Evolutionary conservation across 2,888 invertebrate genomes (phyloP), one percentile per base, ranked within the genome.

Genomic region (Hirtodrosophila confusa): DNA sequence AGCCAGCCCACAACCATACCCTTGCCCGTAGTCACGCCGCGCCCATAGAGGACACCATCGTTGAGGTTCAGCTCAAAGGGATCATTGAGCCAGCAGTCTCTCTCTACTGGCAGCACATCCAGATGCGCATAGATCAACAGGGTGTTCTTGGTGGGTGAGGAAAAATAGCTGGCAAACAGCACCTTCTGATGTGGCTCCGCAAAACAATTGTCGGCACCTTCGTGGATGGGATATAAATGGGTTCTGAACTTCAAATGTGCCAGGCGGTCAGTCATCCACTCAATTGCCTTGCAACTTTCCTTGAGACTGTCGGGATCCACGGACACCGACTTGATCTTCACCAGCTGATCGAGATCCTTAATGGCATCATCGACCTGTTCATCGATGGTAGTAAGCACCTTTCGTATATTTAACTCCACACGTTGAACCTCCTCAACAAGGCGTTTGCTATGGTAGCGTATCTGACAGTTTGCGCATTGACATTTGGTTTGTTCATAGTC

Each of bases 1-100:
- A 80, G 40, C 79, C 79, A 80, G 10, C 82, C 66, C 3, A 70
- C 31, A 0, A 65, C 5, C 66, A 79, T 78, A 3, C 79, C 79
- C 44, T 80, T 80, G n/a, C 79, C 79, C 9, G 61, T 55, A 3
- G 62, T 58, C 1, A 80, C 76, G 3, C 79, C 79, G 0, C 79
- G 64, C 2, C 79, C 79, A 11, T 73, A 76, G 8, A 73, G 17
- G 0, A 35, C 0, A 0, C 62, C 69, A 0, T 75, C 57, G 7
- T 5, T 45, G 0, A 24, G 1, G 4, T 24, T 29, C 7, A 78
- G 11, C 6, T 45, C 36, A 17, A 73, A 82, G 8, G 79, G 79
- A 39, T 82, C 67, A 2, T 11, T 45, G 0, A 65, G 47, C 79
- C 79, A 80, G 43, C 68, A 68, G 0, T 73, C 66, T 0, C 24